These are phyloP conservation scores for Melitaea cinxia DNA, from an alignment of 1,140 invertebrate genomes.

Conservation along the genomic window DNA sequence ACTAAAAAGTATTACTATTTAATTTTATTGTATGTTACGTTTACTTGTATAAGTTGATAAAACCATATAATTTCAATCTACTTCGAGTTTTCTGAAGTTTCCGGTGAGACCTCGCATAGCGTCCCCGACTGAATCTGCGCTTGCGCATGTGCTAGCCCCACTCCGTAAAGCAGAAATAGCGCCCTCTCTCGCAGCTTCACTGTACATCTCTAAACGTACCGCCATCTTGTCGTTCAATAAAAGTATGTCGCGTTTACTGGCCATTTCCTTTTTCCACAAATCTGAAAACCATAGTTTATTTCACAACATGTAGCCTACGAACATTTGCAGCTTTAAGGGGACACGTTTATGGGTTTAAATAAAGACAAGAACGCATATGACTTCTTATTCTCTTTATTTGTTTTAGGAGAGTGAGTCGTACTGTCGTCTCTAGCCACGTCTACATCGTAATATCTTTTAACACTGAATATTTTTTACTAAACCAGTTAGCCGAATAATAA, in stretches of 20 bases:
- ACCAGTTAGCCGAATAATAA: no score
- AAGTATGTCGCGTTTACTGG: slow-evolving; percentile 81
- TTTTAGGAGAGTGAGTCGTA: no score
- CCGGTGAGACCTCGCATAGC: slow-evolving; percentile 86
- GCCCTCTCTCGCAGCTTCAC: slow-evolving; percentile 86
- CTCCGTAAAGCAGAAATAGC: slow-evolving; percentile 85
- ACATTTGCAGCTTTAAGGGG: no score
- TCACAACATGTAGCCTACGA: no score
- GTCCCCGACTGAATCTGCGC: slow-evolving; percentile 80
- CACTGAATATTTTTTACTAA: no score
- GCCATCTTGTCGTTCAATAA: slow-evolving; percentile 85
- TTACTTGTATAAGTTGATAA: not conserved
- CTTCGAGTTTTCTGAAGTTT: slow-evolving; percentile 90
- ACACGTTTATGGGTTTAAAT: no score
- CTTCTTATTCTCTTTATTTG: no score
- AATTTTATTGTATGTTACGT: no score
- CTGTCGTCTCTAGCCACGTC: no score
- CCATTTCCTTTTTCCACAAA: slow-evolving; percentile 86
- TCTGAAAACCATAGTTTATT: slow-evolving; percentile 61
- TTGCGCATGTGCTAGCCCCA: slow-evolving; percentile 79
- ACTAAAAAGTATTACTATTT: not conserved
- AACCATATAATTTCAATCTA: slow-evolving; percentile 74
- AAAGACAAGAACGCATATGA: no score
- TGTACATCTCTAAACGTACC: slow-evolving; percentile 85
- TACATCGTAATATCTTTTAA: no score